phyloP scores from a whole-genome alignment of 2,797 vertebrate genomes.

The Aphelocoma californica region DNA sequence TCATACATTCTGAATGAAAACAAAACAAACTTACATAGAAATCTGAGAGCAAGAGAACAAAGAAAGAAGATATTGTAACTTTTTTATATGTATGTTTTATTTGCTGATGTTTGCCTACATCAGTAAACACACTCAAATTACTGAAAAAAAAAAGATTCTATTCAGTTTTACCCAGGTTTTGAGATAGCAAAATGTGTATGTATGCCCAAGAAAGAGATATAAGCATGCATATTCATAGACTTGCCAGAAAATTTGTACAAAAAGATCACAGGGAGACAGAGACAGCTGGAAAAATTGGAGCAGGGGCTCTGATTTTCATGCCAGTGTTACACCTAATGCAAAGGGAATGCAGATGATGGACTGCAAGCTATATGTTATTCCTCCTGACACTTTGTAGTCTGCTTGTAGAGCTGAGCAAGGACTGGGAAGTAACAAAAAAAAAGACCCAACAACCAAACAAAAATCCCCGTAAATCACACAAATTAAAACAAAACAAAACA shows the following conservation, averaged over 20 bases:
- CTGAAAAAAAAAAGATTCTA: conserved; percentile 7
- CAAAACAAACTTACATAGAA: conserved; percentile 45
- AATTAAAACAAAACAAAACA: not conserved
- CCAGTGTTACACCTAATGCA: conserved; percentile 74
- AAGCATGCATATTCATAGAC: conserved; percentile 51
- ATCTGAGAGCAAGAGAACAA: conserved; percentile 8
- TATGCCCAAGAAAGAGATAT: conserved; percentile 31
- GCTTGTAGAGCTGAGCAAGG: not conserved
- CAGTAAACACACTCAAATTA: conserved; percentile 45
- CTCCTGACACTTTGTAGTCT: not conserved
- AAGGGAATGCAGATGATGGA: conserved; percentile 69
- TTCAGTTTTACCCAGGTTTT: conserved; percentile 36
- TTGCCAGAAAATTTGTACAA: conserved; percentile 71
- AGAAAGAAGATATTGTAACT: not conserved
- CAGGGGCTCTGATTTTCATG: conserved; percentile 68
- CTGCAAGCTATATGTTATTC: conserved; percentile 52
- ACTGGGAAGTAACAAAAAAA: not conserved
- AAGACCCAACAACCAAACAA: not conserved
- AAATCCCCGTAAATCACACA: accelerated
- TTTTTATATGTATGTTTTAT: not conserved
- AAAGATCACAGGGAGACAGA: conserved; percentile 76
- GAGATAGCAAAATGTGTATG: conserved; percentile 7
- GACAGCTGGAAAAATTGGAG: conserved; percentile 80
- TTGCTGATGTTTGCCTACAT: not conserved
- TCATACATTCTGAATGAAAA: conserved; percentile 65